phyloP scores from a whole-genome alignment of 1,140 invertebrate genomes.

The Tenebrio molitor region DNA sequence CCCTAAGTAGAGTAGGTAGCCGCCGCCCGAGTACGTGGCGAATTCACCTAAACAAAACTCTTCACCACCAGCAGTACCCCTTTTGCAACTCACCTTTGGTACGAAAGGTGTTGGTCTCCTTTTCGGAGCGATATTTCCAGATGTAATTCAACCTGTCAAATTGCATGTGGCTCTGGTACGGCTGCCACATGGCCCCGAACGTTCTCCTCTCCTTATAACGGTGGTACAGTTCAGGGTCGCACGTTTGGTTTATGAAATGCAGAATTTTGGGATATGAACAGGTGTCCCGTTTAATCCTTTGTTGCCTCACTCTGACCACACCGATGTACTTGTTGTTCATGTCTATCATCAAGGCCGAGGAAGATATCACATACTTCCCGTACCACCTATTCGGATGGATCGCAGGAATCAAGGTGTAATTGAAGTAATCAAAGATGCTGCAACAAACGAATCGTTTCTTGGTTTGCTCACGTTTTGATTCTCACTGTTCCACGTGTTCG shows the following conservation, averaged over 20 bases:
- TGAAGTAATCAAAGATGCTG: slow-evolving; percentile 52
- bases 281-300: slow-evolving; percentile 29
- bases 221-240: too few species aligned
- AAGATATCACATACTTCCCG: slow-evolving; percentile 43
- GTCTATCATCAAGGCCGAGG: slow-evolving; percentile 56
- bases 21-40: slow-evolving; percentile 53
- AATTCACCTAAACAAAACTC: too few species aligned
- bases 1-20: slow-evolving; percentile 53
- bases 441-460: too few species aligned
- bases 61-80: slow-evolving; percentile 44
- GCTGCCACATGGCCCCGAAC: too few species aligned
- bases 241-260: neutral
- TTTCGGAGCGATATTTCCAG: too few species aligned
- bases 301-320: slow-evolving; percentile 53
- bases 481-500: too few species aligned
- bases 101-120: slow-evolving; percentile 43
- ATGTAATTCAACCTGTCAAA: too few species aligned
- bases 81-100: too few species aligned
- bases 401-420: slow-evolving; percentile 48
- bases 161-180: too few species aligned
- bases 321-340: slow-evolving; percentile 56
- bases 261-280: neutral
- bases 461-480: too few species aligned
- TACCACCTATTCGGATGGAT: slow-evolving; percentile 56
- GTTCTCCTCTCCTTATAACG: too few species aligned